Evolutionary conservation across 2,888 invertebrate species (phyloP).

Genomic region (Pyralis farinalis): DNA sequence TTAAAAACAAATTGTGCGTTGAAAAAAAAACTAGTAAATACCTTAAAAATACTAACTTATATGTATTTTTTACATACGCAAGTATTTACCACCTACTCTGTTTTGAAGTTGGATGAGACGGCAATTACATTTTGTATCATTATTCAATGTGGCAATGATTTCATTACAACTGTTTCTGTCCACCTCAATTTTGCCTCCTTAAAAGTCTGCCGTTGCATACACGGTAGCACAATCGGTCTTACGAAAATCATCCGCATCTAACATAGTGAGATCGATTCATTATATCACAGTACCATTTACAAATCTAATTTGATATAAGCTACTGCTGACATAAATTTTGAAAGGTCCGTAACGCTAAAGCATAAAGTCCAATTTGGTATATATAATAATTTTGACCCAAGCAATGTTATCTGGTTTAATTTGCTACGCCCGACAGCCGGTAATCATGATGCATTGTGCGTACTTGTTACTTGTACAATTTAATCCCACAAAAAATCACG

Average conservation of each 20-base stretch:
- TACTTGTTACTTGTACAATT: constrained; percentile 26
- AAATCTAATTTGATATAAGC: constrained; percentile 32
- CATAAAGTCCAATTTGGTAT: constrained; percentile 18
- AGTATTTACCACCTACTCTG: no score
- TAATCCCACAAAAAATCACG: constrained; percentile 38
- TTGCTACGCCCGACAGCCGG: constrained; percentile 38
- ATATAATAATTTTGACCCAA: constrained; percentile 13
- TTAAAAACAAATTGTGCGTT: no score
- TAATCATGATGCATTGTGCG: constrained; percentile 46
- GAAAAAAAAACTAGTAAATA: no score
- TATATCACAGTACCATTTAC: constrained; percentile 24
- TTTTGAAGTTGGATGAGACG: no score
- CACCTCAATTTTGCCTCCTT: constrained; percentile 3
- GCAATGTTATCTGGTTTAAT: constrained; percentile 32
- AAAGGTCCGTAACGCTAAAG: constrained; percentile 18
- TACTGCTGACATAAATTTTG: constrained; percentile 24
- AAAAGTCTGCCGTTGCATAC: constrained; percentile 6
- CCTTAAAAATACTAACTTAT: no score
- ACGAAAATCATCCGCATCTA: constrained; percentile 34
- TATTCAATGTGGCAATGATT: constrained; percentile 3
- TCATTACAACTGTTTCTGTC: constrained; percentile 1
- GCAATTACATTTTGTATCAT: not conserved
- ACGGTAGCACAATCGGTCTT: constrained; percentile 25
- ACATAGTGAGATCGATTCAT: constrained; percentile 25
- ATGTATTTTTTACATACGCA: no score